Evolutionary conservation across 2,888 invertebrate species (phyloP), one percentile per base, ranked within the genome.

Genomic region (Nebria brevicollis): DNA sequence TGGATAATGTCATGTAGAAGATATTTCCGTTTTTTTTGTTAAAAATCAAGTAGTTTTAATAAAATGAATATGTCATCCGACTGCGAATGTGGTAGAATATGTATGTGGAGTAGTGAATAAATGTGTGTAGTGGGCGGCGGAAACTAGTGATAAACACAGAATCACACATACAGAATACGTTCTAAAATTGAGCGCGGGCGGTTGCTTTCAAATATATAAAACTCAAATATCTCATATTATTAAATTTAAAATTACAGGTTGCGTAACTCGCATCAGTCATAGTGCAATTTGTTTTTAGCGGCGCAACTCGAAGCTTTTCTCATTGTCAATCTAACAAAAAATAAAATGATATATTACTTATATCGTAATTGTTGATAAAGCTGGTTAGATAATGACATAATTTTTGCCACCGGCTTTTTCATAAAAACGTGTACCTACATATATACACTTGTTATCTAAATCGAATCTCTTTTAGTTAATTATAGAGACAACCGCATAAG

Each of bases 41-140:
- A 68, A 80, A 80, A 80, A 75, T 42, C 73, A 80, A 80, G 75
- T 80, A 79, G 75, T 74, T 15, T 34, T 34, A 34, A 34, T 34
- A 43, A 75, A 79, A 80, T 80, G 20, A 75, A 80, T 75, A 80
- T 80, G 75, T 80, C 80, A 80, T 80, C 75, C 75, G 68, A 75
- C 66, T 80, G 75, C 64, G 75, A 11, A 54, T 54, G 54, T 54
- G 54, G 13, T 13, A 7, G 54, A 54, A 54, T 11, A 54, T 34
- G 34, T 2, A 34, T 34, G 7, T 54, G 13, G 54, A 54, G 54
- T 80, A 25, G 80, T 70, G 75, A 70, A 80, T 75, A 70, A 25
- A 70, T 26, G 54, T 54, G 13, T 54, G 54, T 13, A 64, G 80
- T 80, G 72, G 80, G 80, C 75, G 80, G 75, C 80, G 80, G 80